These are phyloP conservation scores for Macaria liturata DNA, from an alignment of 2,888 invertebrate species.

Conservation along the genomic window DNA sequence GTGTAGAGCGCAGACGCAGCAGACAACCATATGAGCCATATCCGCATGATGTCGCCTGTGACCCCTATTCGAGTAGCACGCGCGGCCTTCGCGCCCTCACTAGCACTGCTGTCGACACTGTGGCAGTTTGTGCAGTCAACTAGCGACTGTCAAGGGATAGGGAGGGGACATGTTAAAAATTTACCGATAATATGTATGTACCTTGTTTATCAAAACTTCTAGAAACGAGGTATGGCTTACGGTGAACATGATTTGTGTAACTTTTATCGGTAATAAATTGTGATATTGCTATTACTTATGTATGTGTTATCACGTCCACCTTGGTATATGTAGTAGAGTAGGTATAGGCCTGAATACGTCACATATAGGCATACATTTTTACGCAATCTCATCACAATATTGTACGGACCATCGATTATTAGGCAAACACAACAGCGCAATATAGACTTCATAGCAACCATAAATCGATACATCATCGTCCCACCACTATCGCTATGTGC, in stretches of 20 bases:
- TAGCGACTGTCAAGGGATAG: conserved; percentile 41
- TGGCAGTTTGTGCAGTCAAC: conserved; percentile 47
- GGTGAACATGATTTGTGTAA: no score
- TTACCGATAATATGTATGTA: conserved; percentile 4
- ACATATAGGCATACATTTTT: no score
- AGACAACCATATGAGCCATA: conserved; percentile 47
- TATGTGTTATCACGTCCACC: no score
- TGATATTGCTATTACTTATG: no score
- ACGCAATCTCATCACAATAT: no score
- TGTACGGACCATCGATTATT: not conserved
- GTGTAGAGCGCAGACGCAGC: conserved; percentile 31
- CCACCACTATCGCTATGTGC: conserved; percentile 37
- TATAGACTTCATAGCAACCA: conserved; percentile 22
- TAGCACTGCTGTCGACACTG: not conserved
- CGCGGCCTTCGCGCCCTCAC: conserved; percentile 57
- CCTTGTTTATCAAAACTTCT: no score
- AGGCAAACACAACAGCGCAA: not conserved
- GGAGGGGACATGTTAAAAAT: conserved; percentile 21
- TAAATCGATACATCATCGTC: conserved; percentile 14
- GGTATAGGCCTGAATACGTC: no score
- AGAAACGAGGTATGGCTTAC: no score
- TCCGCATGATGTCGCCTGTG: conserved; percentile 44
- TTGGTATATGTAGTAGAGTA: no score
- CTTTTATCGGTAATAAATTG: no score
- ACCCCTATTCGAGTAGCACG: conserved; percentile 65